Evolutionary conservation across 2,888 invertebrate species (phyloP).

Genomic region (Eristalis arbustorum): DNA sequence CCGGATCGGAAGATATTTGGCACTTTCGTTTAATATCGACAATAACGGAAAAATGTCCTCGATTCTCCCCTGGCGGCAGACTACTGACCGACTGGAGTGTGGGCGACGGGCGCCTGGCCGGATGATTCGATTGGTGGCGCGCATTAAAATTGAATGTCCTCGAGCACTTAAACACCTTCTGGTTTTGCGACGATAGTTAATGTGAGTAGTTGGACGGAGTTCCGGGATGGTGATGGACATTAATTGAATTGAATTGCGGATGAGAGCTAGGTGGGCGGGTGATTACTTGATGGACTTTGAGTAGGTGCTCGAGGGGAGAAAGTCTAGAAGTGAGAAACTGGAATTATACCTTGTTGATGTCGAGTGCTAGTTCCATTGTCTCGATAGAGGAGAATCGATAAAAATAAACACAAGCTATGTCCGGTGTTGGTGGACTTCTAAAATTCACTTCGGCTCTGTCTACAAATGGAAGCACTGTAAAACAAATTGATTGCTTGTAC

Average conservation of each 20-base stretch:
- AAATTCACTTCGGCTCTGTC: too few relatives aligned
- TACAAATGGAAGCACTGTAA: too few relatives aligned
- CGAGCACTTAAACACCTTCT: not conserved
- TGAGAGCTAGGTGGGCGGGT: not conserved
- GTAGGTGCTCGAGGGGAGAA: not conserved
- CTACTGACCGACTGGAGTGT: not conserved
- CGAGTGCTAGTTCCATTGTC: too few relatives aligned
- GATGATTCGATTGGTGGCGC: not conserved
- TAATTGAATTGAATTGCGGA: not conserved
- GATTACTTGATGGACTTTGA: not conserved
- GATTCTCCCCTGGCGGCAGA: not conserved
- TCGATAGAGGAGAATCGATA: not conserved
- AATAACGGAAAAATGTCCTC: conserved; percentile 16
- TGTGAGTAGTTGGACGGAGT: not conserved
- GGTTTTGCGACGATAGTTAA: not conserved
- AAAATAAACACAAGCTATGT: too few relatives aligned
- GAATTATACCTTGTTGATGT: not conserved
- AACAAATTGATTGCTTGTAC: too few relatives aligned
- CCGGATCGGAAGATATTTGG: conserved; percentile 41
- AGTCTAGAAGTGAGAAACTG: not conserved
- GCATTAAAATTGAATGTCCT: conserved; percentile 35
- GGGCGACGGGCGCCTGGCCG: not conserved
- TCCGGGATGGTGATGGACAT: not conserved
- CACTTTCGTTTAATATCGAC: conserved; percentile 46
- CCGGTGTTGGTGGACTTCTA: too few relatives aligned